Percentiles rank a stretch among this genome's conserved stretches.
These are phyloP conservation scores for Drosophila paulistorum DNA, from an alignment of 1,140 invertebrate genomes.

Conservation along the genomic window DNA sequence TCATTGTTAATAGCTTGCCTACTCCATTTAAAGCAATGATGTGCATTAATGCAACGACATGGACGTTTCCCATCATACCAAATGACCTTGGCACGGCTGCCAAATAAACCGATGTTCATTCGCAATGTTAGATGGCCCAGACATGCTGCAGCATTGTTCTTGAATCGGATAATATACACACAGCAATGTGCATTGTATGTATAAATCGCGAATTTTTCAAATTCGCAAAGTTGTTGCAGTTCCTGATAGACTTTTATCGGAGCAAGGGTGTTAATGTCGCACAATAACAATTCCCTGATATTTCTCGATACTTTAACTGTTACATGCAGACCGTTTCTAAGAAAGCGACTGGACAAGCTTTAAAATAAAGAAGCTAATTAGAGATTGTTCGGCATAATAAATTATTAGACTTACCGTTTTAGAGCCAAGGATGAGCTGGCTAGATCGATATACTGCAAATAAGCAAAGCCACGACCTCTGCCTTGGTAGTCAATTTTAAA, in stretches of 20 bases:
- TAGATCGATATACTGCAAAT: conserved; percentile 53
- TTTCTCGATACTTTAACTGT: conserved; percentile 38
- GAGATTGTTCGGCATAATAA: neutral
- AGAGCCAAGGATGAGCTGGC: neutral
- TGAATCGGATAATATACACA: conserved; percentile 37
- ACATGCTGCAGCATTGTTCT: conserved; percentile 51
- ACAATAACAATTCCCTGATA: conserved; percentile 23
- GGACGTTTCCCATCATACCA: conserved; percentile 30
- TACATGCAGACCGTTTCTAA: neutral
- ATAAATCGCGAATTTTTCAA: conserved; percentile 25
- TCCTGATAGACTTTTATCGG: conserved; percentile 49
- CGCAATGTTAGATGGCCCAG: conserved; percentile 26
- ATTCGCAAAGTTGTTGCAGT: conserved; percentile 28
- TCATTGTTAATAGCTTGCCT: neutral
- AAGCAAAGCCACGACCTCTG: conserved; percentile 52
- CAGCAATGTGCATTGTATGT: conserved; percentile 17
- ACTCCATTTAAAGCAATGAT: conserved; percentile 22
- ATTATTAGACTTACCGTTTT: neutral
- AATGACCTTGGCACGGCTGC: conserved; percentile 14
- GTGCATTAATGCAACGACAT: neutral
- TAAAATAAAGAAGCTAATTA: too few relatives aligned
- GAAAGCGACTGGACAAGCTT: conserved; percentile 34
- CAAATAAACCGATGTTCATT: conserved; percentile 23
- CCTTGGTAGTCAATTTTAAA: conserved; percentile 53
- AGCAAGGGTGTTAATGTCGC: neutral